Conservation (phyloP, 2,888 invertebrate species). For the Charanyca ferruginea region DNA sequence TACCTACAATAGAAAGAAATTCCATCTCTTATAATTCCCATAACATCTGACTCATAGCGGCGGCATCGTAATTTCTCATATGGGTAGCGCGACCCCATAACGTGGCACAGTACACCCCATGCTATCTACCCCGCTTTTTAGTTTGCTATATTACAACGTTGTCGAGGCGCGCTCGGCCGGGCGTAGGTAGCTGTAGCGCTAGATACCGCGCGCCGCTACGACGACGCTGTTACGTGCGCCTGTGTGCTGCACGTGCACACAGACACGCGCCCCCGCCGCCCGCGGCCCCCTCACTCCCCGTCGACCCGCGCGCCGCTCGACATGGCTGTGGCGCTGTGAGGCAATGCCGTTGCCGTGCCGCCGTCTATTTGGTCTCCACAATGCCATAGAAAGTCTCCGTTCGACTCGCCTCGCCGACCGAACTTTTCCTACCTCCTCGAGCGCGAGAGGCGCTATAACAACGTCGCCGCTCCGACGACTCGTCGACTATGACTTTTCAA, state of each 20-base stretch:
- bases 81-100: conserved; percentile 74
- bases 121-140: conserved; percentile 84
- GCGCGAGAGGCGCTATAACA: conserved; percentile 80
- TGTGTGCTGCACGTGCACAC: conserved; percentile 81
- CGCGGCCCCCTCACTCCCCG: conserved; percentile 63
- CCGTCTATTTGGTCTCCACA: conserved; percentile 89
- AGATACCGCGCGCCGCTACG: conserved; percentile 86
- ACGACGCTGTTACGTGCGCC: conserved; percentile 78
- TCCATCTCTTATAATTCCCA: conserved; percentile 39
- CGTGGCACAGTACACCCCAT: conserved; percentile 77
- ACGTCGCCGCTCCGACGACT: conserved; percentile 72
- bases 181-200: conserved; percentile 86
- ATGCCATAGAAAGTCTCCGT: conserved; percentile 90
- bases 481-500: conserved; percentile 70
- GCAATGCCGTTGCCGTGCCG: conserved; percentile 89
- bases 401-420: conserved; percentile 86
- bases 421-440: conserved; percentile 88
- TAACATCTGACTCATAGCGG: conserved; percentile 45
- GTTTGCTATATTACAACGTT: conserved; percentile 79
- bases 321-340: conserved; percentile 86
- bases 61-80: conserved; percentile 61
- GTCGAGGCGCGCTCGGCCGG: conserved; percentile 70
- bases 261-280: conserved; percentile 63
- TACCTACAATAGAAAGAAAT: conserved; percentile 29
- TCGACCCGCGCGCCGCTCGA: conserved; percentile 75